Base-by-base conservation (phyloP, 1,140 invertebrate species). In the Brachionus angularis region DNA sequence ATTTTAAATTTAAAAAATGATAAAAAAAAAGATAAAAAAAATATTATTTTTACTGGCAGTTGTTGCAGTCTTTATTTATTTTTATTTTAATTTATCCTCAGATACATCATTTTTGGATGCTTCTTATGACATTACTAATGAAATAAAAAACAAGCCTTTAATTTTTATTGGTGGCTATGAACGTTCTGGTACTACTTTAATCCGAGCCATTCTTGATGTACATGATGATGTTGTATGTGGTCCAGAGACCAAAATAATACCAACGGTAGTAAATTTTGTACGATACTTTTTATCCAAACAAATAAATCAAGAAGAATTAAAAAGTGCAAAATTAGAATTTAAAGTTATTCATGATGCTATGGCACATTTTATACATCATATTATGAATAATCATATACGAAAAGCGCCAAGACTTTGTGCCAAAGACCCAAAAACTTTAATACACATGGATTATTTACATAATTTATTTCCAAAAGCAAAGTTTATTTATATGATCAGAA, bases 141-240 rank as follows among this genome's bases (percentile, higher is more conserved):
- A n/a, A n/a, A n/a, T n/a, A n/a, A n/a, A n/a, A n/a, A n/a, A n/a
- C n/a, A n/a, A n/a, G 10, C 27, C 62, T 14, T 16, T 69, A 8
- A 47, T 69, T n/a, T 97, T 96, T 82, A 94, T 98, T 79, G 94
- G 94, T 25, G 94, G 94, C 53, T 91, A 97, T 77, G 94, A 94
- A 31, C 86, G 94, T 73, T 95, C 91, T 50, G 94, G 94, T 23
- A 98, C 94, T 1, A 98, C 95, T 36, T 85, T 98, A 58, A 93
- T 96, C 87, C 85, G 96, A 78, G 95, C 93, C 73, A 94, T 98
- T 90, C 83, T 98, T 61, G 96, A 98, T 83, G 94, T 95, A 44
- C 96, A 98, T 86, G 91, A 91, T n/a, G 89, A 92, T 78, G 89
- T 98, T 75, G 88, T 93, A 81, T 98, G 96, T 83, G 95, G 95